These are phyloP conservation scores for Anthophora plumipes DNA, from an alignment of 2,888 invertebrate species.

Conservation along the genomic window DNA sequence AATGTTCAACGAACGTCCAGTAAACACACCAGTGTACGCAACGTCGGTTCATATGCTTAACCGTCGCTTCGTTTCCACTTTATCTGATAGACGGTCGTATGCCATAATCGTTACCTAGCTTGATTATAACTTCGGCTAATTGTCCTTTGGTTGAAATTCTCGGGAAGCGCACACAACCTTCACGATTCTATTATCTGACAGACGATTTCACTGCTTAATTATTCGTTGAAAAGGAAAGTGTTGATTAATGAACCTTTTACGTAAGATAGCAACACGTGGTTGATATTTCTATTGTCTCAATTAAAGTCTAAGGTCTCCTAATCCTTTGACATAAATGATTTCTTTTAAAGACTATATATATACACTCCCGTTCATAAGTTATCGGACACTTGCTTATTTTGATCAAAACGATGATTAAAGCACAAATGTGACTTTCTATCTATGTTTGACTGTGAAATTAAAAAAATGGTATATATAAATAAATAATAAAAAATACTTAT, in stretches of 20 bases:
- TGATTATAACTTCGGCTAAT: constrained; percentile 70
- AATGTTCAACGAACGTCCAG: constrained; percentile 67
- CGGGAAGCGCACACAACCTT: constrained; percentile 32
- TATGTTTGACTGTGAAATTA: no score
- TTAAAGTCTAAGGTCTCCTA: no score
- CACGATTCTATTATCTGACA: neutral
- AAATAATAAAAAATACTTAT: no score
- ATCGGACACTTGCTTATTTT: no score
- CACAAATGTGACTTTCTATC: no score
- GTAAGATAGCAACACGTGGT: neutral
- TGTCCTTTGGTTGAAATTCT: constrained; percentile 50
- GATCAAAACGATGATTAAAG: no score
- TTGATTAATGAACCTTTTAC: neutral
- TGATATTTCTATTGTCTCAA: no score
- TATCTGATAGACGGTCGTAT: constrained; percentile 29
- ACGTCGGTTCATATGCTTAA: constrained; percentile 45
- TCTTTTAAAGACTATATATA: no score
- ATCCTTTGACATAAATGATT: no score
- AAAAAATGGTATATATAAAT: no score
- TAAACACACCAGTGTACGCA: constrained; percentile 57
- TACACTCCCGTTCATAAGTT: no score
- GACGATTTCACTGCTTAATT: constrained; percentile 39
- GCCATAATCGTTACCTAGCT: constrained; percentile 59
- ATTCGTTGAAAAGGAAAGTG: neutral
- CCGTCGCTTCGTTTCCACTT: constrained; percentile 45